Conservation (phyloP, 2,113 vertebrate genomes). For the Tenebrosternarchus preto region DNA sequence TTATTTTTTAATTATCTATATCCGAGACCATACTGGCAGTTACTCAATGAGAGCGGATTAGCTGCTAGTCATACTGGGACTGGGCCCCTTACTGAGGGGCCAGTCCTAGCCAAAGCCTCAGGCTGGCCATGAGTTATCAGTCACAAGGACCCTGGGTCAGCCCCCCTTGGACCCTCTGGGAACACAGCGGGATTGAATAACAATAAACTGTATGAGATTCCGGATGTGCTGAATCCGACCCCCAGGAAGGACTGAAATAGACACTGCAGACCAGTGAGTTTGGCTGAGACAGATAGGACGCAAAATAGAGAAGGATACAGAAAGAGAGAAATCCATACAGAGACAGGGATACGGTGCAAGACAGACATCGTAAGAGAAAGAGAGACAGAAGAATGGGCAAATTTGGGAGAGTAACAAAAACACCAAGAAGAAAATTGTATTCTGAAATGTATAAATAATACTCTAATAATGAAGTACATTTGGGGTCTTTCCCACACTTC, state of each 20-base stretch:
- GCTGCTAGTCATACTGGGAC: not conserved
- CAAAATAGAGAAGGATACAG: constrained; percentile 25
- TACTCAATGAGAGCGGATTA: constrained; percentile 44
- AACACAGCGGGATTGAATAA: constrained; percentile 73
- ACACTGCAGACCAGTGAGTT: constrained; percentile 74
- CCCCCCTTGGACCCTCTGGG: constrained; percentile 63
- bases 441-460: not conserved
- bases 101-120: constrained; percentile 27
- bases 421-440: not conserved
- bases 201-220: constrained; percentile 82
- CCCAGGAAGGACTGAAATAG: constrained; percentile 84
- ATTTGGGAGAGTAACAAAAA: not conserved
- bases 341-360: constrained; percentile 2
- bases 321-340: constrained; percentile 11
- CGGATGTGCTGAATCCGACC: constrained; percentile 80
- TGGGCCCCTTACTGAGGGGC: not conserved
- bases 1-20: constrained; percentile 30
- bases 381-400: not conserved
- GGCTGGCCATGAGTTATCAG: constrained; percentile 48
- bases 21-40: constrained; percentile 34
- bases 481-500: not conserved
- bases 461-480: not conserved
- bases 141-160: constrained; percentile 71
- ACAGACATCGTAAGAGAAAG: constrained; percentile 9
- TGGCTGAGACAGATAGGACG: constrained; percentile 56